phyloP scores from a whole-genome alignment of 2,797 vertebrate species.

The Hipposideros larvatus region DNA sequence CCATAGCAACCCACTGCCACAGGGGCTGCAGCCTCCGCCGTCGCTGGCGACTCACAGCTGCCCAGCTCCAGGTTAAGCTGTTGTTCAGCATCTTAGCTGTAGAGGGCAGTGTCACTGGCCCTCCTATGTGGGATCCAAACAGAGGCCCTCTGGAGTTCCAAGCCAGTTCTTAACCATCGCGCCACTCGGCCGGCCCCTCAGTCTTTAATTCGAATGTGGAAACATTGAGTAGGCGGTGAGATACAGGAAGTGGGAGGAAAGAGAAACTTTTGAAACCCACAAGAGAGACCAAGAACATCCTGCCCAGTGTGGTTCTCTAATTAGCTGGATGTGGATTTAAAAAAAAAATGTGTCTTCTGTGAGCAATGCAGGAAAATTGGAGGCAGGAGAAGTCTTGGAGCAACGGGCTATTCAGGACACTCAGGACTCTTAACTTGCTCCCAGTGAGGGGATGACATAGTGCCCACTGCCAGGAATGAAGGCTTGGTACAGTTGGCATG shows the following conservation, averaged over 20 bases:
- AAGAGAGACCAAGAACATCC: not conserved
- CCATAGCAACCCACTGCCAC: too few relatives aligned
- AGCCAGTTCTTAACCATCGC: too few relatives aligned
- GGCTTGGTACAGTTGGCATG: accelerated
- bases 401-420: not conserved
- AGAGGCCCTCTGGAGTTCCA: too few relatives aligned
- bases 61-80: too few relatives aligned
- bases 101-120: too few relatives aligned
- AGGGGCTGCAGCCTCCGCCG: too few relatives aligned
- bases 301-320: not conserved
- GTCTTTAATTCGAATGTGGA: not conserved
- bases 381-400: not conserved
- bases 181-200: too few relatives aligned
- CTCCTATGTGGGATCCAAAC: too few relatives aligned
- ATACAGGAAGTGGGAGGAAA: not conserved
- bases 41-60: too few relatives aligned
- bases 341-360: not conserved
- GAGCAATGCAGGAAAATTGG: not conserved
- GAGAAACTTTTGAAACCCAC: not conserved
- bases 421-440: not conserved
- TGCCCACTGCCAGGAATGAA: not conserved
- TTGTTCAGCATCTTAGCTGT: too few relatives aligned
- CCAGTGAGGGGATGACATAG: not conserved
- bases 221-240: accelerated
- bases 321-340: not conserved